Percentiles rank a stretch among this genome's conserved stretches.
Conservation (phyloP, 30 jellyfish, hydroid and myxozoan genomes). For the Morbakka virulenta region DNA sequence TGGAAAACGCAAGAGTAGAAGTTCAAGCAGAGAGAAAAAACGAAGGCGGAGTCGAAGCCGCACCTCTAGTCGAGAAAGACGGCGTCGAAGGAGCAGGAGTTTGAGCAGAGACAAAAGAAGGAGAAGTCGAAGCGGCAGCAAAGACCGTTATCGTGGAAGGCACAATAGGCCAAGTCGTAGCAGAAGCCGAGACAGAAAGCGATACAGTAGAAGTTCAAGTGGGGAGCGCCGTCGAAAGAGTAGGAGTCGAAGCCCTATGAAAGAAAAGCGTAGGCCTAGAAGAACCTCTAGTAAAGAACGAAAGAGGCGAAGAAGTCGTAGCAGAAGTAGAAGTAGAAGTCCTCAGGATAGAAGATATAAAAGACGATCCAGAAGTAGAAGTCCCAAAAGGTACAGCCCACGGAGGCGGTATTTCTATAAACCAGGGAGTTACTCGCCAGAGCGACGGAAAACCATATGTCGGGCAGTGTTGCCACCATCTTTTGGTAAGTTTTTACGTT, state of each 20-base stretch:
- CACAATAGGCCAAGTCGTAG: conserved; percentile 29
- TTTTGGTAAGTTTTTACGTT: not conserved
- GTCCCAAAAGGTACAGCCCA: conserved; percentile 54
- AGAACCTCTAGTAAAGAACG: conserved; percentile 28
- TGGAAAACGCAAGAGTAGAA: too few species aligned
- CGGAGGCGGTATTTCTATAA: conserved; percentile 49
- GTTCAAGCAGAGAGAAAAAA: not conserved
- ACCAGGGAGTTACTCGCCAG: conserved; percentile 16
- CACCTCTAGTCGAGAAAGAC: not conserved
- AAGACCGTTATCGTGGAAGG: not conserved
- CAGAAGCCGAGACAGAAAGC: conserved; percentile 33
- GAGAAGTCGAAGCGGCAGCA: not conserved
- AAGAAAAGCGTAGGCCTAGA: conserved; percentile 39
- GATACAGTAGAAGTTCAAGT: conserved; percentile 8
- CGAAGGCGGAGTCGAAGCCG: not conserved
- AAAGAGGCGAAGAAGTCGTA: conserved; percentile 41
- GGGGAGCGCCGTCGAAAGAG: conserved; percentile 19
- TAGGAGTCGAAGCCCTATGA: conserved; percentile 32
- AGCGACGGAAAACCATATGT: conserved; percentile 67
- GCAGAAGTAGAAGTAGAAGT: conserved; percentile 56
- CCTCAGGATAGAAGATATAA: conserved; percentile 24
- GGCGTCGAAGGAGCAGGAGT: not conserved
- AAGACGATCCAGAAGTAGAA: conserved; percentile 28
- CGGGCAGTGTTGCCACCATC: conserved; percentile 88
- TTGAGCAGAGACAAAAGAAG: not conserved